Conservation (phyloP, 2,797 vertebrate genomes). For the Paguma larvata region DNA sequence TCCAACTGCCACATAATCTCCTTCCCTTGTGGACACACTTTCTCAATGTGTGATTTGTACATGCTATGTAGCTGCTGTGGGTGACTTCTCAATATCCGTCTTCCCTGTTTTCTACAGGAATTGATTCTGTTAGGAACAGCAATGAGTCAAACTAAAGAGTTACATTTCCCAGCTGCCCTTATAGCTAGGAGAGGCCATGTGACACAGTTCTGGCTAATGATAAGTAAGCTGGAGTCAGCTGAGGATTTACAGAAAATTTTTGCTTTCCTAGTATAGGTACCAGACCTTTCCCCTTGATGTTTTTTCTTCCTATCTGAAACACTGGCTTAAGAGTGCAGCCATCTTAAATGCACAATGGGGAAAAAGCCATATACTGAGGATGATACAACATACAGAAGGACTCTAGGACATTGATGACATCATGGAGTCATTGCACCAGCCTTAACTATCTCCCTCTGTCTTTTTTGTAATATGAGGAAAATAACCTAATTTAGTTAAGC, state of each 20-base stretch:
- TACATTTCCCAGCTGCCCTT: slow-evolving; percentile 16
- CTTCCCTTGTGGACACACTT: slow-evolving; percentile 20
- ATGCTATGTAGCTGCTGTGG: not conserved
- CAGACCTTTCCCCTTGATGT: not conserved
- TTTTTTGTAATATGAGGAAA: slow-evolving; percentile 45
- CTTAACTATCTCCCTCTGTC: not conserved
- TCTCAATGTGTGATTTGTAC: not conserved
- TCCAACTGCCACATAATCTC: not conserved
- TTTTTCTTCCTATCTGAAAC: slow-evolving; percentile 19
- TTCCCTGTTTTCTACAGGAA: slow-evolving; percentile 6
- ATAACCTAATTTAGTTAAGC: slow-evolving; percentile 35
- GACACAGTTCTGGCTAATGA: not conserved
- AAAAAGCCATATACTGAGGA: not conserved
- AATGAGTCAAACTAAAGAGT: not conserved
- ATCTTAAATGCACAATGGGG: not conserved
- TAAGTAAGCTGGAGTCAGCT: not conserved
- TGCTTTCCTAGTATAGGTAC: not conserved
- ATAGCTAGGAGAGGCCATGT: not conserved
- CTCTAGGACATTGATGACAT: not conserved
- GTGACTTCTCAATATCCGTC: not conserved
- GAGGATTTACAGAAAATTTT: not conserved
- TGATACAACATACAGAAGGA: slow-evolving; percentile 42
- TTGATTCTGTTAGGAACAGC: not conserved
- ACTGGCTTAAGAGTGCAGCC: not conserved
- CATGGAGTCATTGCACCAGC: not conserved